Base-by-base conservation (phyloP, 1,140 invertebrate species). In the Drosophila ficusphila region DNA sequence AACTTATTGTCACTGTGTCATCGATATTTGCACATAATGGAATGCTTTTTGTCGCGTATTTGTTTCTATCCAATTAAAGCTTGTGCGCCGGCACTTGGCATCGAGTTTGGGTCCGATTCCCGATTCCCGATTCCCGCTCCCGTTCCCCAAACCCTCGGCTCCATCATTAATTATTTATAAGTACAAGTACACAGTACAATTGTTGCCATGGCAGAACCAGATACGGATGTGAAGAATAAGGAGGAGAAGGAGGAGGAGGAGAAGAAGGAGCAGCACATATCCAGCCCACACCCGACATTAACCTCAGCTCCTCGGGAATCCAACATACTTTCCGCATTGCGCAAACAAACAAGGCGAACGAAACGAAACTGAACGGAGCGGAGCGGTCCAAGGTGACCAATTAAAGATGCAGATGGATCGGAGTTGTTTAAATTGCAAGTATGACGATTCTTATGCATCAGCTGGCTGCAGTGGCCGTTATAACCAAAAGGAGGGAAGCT, bases 401-500 rank as follows among this genome's bases (percentile, higher is more conserved):
- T 85, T 85, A 85, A 85, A 86, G 81, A 85, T 85, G 81, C 81
- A 85, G 81, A 85, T 85, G 81, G 73, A 85, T 85, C 67, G 82
- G 76, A 86, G 81, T 85, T 85, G 77, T 85, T 85, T 85, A 86
- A 85, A 81, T 81, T 85, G 81, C 62, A 77, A 86, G 72, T 73
- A 85, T 86, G 81, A 81, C 79, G 81, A 76, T 76, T 86, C 75
- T 85, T 86, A 86, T 85, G 81, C 79, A 85, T 85, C 79, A 86
- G 79, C 76, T 72, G 76, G 39, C 46, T 18, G 33, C 61, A 33
- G 31, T 11, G 38, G 38, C 18, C 42, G 71, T 48, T 44, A 38
- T 36, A 23, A 1, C 21, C 23, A 2, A 23, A 31, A 31, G 8
- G 49, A 34, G 71, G 51, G 67, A 47, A 69, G 41, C 65, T 60